Conservation (phyloP, 2,113 vertebrate genomes). For the Ahaetulla prasina region DNA sequence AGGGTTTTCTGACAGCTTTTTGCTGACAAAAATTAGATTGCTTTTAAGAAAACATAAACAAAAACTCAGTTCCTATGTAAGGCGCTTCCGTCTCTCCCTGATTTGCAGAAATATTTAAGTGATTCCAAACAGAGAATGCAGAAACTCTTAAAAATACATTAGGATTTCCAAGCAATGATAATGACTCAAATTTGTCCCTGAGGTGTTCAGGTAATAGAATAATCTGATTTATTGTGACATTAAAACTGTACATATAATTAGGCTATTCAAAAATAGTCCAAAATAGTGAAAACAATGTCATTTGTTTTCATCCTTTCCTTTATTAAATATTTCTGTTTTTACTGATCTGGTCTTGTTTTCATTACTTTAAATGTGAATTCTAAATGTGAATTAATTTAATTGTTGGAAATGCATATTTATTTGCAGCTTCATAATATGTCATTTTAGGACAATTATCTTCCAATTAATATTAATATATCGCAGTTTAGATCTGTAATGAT, state of each 20-base stretch:
- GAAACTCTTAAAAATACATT: not conserved
- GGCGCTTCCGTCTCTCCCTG: not conserved
- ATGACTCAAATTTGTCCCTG: conserved; percentile 13
- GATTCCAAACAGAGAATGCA: not conserved
- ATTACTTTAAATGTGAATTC: not conserved
- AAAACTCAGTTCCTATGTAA: not conserved
- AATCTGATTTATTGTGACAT: conserved; percentile 29
- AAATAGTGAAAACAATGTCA: conserved; percentile 2
- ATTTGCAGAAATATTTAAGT: not conserved
- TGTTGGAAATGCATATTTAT: not conserved
- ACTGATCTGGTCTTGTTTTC: not conserved
- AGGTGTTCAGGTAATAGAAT: conserved; percentile 31
- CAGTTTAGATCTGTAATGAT: not conserved
- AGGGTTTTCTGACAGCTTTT: conserved; percentile 9
- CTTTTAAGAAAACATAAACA: conserved; percentile 11
- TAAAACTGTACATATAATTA: conserved; percentile 31
- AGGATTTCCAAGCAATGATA: conserved; percentile 19
- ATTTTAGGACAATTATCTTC: not conserved
- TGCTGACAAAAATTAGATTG: not conserved
- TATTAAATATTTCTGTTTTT: not conserved
- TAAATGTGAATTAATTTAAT: not conserved
- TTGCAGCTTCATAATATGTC: not conserved
- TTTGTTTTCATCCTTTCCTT: not conserved
- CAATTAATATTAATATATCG: not conserved
- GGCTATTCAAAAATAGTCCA: conserved; percentile 15